A percentile compares a stretch with the other conserved stretches of the same genome.
These are phyloP conservation scores for Numida meleagris DNA, from an alignment of 2,113 vertebrate genomes.

Conservation along the genomic window DNA sequence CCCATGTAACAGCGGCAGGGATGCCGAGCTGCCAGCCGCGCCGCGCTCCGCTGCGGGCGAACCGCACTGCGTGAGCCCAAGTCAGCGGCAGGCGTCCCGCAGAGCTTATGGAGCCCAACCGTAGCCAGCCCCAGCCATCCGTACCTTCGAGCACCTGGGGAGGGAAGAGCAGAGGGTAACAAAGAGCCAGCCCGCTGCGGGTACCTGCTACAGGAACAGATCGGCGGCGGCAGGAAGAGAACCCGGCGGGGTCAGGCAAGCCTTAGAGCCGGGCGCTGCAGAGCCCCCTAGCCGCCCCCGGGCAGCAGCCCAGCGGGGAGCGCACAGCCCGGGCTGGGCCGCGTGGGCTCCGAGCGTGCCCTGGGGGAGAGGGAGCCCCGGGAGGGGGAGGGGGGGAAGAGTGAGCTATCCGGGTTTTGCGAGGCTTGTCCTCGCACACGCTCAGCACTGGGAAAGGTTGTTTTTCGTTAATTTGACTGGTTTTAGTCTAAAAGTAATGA, in stretches of 20 bases:
- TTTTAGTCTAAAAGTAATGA: background rate
- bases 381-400: no score
- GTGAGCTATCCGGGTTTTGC: fast-evolving
- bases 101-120: background rate
- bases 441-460: fast-evolving
- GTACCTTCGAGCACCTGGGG: slow-evolving; percentile 17
- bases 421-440: fast-evolving
- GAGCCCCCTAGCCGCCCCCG: slow-evolving; percentile 45
- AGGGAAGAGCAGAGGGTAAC: slow-evolving; percentile 41
- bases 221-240: slow-evolving; percentile 65
- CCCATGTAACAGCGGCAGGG: background rate
- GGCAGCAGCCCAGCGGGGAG: no score
- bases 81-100: background rate
- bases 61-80: background rate
- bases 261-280: slow-evolving; percentile 45
- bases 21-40: background rate
- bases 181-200: slow-evolving; percentile 56
- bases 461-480: background rate
- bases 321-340: background rate
- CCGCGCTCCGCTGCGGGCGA: background rate
- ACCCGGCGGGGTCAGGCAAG: slow-evolving; percentile 55
- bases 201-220: slow-evolving; percentile 61
- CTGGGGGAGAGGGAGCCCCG: fast-evolving
- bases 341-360: fast-evolving
- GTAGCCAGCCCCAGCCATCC: background rate